phyloP scores from a whole-genome alignment of 2,113 vertebrate species.

The Pelecanus crispus region DNA sequence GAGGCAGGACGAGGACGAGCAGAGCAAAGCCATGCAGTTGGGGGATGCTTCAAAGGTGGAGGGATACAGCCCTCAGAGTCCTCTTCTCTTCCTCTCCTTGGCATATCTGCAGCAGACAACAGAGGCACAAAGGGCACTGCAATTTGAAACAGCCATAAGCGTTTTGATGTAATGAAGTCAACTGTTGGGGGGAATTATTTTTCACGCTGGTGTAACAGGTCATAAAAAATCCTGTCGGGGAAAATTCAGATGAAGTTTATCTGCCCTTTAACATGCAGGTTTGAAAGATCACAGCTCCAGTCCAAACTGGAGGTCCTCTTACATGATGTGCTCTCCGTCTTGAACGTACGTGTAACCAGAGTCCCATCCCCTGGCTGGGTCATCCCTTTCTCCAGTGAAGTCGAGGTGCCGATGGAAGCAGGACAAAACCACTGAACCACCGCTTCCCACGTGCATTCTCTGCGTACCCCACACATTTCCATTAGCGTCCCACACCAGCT shows the following conservation, averaged over 20 bases:
- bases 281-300: background rate
- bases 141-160: background rate
- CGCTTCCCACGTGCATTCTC: background rate
- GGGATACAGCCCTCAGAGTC: background rate
- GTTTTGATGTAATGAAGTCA: background rate
- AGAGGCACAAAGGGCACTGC: background rate
- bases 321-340: background rate
- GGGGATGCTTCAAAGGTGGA: background rate
- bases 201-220: background rate
- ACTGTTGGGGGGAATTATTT: background rate
- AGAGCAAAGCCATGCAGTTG: background rate
- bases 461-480: background rate
- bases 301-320: background rate
- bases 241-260: background rate
- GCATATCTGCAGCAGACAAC: background rate
- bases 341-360: fast-evolving
- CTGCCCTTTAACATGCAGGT: background rate
- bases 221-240: background rate
- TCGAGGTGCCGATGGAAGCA: background rate
- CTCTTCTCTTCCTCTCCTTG: background rate
- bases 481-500: background rate
- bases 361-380: background rate
- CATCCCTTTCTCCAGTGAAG: background rate
- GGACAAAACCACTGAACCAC: background rate
- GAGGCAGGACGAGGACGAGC: fast-evolving